Conservation (phyloP, 2,113 vertebrate genomes). For the Monarcha castaneiventris region DNA sequence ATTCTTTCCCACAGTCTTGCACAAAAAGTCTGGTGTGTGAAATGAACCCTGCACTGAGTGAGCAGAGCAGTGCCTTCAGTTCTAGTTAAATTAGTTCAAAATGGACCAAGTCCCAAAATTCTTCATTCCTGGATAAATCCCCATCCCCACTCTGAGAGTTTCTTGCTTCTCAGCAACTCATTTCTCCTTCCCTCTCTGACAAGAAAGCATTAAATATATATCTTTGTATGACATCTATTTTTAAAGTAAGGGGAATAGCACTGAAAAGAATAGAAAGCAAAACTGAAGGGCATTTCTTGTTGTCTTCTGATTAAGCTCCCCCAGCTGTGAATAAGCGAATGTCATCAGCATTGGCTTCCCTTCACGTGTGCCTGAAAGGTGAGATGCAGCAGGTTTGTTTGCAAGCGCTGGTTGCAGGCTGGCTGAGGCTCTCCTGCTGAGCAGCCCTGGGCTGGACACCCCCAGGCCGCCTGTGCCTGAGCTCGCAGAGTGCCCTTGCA, state of each 20-base stretch:
- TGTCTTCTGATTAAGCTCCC: constrained; percentile 9
- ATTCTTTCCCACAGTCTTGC: background rate
- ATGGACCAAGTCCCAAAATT: background rate
- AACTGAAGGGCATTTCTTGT: background rate
- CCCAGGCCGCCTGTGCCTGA: accelerated
- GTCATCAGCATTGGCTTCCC: background rate
- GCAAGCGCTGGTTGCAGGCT: background rate
- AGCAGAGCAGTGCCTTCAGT: background rate
- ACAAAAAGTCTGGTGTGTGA: background rate
- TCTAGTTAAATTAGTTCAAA: background rate
- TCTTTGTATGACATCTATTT: constrained; percentile 28
- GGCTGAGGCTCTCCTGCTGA: background rate
- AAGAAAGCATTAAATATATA: constrained; percentile 24
- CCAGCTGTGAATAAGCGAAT: background rate
- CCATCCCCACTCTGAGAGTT: background rate
- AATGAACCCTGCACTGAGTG: background rate
- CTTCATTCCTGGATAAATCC: background rate
- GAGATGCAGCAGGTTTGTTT: background rate
- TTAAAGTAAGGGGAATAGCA: background rate
- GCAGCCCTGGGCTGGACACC: background rate
- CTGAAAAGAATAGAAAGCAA: background rate
- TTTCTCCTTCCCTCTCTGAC: background rate
- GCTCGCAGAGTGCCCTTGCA: background rate
- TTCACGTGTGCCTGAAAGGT: background rate
- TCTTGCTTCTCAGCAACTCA: background rate